phyloP scores from a whole-genome alignment of 2,113 vertebrate species.

The Phalacrocorax brasilianus region DNA sequence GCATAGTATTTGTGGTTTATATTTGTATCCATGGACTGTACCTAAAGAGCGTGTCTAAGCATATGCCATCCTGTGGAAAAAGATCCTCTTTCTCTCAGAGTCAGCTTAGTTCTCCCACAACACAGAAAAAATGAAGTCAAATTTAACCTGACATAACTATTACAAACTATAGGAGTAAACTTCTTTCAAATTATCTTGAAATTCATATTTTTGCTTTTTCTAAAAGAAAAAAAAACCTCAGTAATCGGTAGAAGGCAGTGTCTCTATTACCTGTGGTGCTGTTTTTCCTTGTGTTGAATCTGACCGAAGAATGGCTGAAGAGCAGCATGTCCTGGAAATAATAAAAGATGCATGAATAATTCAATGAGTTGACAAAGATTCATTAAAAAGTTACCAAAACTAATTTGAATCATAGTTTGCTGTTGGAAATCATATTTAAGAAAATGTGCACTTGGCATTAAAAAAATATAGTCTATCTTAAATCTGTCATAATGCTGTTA shows the following conservation, averaged over 20 bases:
- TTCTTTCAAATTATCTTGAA: not conserved
- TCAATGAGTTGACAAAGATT: not conserved
- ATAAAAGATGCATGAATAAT: not conserved
- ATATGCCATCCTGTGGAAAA: not conserved
- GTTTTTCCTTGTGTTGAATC: not conserved
- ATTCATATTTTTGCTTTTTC: not conserved
- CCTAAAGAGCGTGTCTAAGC: not conserved
- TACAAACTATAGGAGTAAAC: not conserved
- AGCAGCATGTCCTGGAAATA: not conserved
- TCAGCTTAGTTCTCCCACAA: not conserved
- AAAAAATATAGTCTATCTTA: not conserved
- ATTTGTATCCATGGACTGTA: not conserved
- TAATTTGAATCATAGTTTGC: not conserved
- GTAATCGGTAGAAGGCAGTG: not conserved
- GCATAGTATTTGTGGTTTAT: not conserved
- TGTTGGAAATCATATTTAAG: not conserved
- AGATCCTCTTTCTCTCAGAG: not conserved
- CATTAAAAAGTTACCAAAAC: slow-evolving; percentile 2
- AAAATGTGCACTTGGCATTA: not conserved
- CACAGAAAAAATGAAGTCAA: not conserved
- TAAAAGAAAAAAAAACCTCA: not conserved
- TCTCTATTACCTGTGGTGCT: not conserved
- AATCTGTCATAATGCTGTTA: not conserved
- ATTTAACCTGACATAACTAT: not conserved
- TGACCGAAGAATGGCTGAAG: not conserved